These are phyloP conservation scores for Dicaeum eximium DNA, from an alignment of 2,113 vertebrate species.

Conservation along the genomic window DNA sequence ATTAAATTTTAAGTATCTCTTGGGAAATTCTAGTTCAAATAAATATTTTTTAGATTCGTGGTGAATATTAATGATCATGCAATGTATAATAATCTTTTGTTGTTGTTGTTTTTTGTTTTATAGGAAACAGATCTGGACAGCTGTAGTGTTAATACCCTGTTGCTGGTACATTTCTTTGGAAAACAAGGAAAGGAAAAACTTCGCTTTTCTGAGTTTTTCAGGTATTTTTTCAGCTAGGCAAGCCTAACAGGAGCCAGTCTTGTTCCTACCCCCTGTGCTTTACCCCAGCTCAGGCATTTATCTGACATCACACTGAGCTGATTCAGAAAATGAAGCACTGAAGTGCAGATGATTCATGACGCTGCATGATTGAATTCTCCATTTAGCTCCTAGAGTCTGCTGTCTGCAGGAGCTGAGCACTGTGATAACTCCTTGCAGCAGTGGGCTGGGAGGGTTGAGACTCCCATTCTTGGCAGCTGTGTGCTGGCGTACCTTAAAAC, in stretches of 20 bases:
- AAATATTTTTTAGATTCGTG: background rate
- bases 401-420: background rate
- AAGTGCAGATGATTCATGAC: background rate
- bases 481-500: background rate
- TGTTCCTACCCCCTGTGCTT: background rate
- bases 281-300: background rate
- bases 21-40: background rate
- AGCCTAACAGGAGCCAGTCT: background rate
- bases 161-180: constrained; percentile 92
- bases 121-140: constrained; percentile 63
- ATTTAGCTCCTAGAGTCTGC: background rate
- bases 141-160: constrained; percentile 79
- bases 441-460: background rate
- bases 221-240: constrained; percentile 66
- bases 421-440: background rate
- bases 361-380: background rate
- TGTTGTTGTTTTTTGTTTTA: constrained; percentile 39
- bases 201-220: constrained; percentile 86
- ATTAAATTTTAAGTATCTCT: background rate
- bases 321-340: background rate
- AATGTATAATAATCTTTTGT: background rate
- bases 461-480: background rate
- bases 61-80: background rate
- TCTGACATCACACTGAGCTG: background rate
- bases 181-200: constrained; percentile 85